Evolutionary conservation across 2,113 vertebrate genomes (phyloP).

Genomic region (Clarias magur): DNA sequence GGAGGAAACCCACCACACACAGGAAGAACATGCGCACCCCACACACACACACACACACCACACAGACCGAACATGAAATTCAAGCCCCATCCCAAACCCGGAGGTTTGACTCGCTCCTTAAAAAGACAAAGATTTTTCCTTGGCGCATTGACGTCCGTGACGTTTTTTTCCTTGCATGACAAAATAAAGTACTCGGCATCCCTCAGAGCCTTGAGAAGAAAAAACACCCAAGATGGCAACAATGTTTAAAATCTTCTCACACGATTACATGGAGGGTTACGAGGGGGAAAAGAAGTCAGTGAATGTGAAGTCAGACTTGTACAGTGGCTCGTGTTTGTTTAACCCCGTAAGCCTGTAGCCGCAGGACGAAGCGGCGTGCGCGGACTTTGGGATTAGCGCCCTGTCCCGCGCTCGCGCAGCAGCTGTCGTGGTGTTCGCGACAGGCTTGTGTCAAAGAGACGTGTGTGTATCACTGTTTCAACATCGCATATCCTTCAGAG

Average conservation of each 20-base stretch:
- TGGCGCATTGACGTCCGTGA: background rate
- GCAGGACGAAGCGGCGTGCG: background rate
- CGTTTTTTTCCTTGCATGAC: background rate
- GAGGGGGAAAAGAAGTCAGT: background rate
- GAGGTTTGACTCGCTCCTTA: background rate
- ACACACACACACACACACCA: too few relatives aligned
- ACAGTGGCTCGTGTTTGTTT: background rate
- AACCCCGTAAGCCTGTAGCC: slow-evolving; percentile 13
- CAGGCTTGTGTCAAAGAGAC: slow-evolving; percentile 5
- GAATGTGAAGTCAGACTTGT: background rate
- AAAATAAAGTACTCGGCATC: background rate
- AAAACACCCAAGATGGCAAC: background rate
- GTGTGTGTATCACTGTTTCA: slow-evolving; percentile 24
- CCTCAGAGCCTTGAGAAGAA: background rate
- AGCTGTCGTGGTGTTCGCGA: slow-evolving; percentile 40
- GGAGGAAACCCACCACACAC: too few relatives aligned
- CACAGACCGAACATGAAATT: too few relatives aligned
- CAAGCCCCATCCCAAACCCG: too few relatives aligned
- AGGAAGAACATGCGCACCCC: too few relatives aligned
- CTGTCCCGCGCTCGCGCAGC: slow-evolving; percentile 20
- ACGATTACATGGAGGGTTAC: background rate
- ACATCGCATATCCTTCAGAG: slow-evolving; percentile 20
- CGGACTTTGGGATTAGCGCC: slow-evolving; percentile 25
- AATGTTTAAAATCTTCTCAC: background rate
- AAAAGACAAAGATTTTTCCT: background rate